These are phyloP conservation scores for Drosophila prostipennis DNA, from an alignment of 2,888 invertebrate species.

Conservation along the genomic window DNA sequence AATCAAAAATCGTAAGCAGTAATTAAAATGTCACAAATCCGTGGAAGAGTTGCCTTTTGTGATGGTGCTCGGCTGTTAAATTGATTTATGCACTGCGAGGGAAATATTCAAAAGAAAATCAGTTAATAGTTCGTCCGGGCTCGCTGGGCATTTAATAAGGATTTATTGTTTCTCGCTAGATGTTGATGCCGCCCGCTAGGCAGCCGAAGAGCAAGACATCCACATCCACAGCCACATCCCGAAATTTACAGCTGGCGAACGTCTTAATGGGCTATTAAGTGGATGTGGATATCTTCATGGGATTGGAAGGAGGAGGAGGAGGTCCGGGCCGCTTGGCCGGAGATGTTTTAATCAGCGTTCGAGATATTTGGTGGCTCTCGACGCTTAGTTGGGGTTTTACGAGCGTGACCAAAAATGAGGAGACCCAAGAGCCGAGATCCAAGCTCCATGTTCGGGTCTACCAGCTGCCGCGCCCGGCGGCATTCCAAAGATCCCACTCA, in stretches of 20 bases:
- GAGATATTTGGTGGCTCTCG: slow-evolving; percentile 55
- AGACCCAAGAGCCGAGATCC: slow-evolving; percentile 11
- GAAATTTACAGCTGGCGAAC: slow-evolving; percentile 68
- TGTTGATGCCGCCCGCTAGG: slow-evolving; percentile 56
- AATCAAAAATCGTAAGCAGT: slow-evolving; percentile 66
- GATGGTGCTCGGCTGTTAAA: slow-evolving; percentile 50
- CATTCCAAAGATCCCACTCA: slow-evolving; percentile 79
- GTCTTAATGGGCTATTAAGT: slow-evolving; percentile 79
- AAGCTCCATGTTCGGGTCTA: slow-evolving; percentile 6
- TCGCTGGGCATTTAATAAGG: slow-evolving; percentile 75
- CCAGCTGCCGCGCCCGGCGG: slow-evolving; percentile 67
- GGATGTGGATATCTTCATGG: slow-evolving; percentile 68
- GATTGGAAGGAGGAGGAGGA: slow-evolving; percentile 17
- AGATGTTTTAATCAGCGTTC: slow-evolving; percentile 74
- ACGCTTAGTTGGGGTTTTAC: slow-evolving; percentile 76
- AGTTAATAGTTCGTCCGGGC: slow-evolving; percentile 66
- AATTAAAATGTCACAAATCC: slow-evolving; percentile 73
- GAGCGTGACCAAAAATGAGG: slow-evolving; percentile 61
- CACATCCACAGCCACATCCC: slow-evolving; percentile 20
- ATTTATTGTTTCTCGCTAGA: slow-evolving; percentile 77
- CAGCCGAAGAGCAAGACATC: slow-evolving; percentile 17
- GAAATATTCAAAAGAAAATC: slow-evolving; percentile 74
- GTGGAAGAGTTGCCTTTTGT: slow-evolving; percentile 57
- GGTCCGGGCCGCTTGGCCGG: not conserved
- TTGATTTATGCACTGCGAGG: slow-evolving; percentile 65